These are phyloP conservation scores for Malaclemys terrapin DNA, from an alignment of 2,113 vertebrate genomes.

Conservation along the genomic window DNA sequence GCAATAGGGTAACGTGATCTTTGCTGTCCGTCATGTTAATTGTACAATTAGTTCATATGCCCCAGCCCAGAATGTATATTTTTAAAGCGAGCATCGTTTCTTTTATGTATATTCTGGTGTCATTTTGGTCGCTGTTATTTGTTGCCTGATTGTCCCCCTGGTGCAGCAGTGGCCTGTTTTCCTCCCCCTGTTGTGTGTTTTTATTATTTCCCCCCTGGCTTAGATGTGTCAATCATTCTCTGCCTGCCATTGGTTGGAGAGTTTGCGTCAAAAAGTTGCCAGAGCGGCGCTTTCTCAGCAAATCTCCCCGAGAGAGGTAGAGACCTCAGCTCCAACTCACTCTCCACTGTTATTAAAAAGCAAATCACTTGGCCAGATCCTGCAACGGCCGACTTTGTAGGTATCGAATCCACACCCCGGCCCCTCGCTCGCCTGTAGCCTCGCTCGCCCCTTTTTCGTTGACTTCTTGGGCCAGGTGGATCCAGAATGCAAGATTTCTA, in stretches of 20 bases:
- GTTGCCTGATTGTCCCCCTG: slow-evolving; percentile 78
- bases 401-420: slow-evolving; percentile 67
- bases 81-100: slow-evolving; percentile 72
- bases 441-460: background rate
- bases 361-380: slow-evolving; percentile 75
- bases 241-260: slow-evolving; percentile 96
- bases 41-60: slow-evolving; percentile 73
- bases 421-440: slow-evolving; percentile 23
- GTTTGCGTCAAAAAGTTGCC: slow-evolving; percentile 99
- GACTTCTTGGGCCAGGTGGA: slow-evolving; percentile 64
- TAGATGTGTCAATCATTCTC: slow-evolving; percentile 92
- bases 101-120: slow-evolving; percentile 79
- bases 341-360: slow-evolving; percentile 80
- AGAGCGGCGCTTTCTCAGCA: slow-evolving; percentile 94
- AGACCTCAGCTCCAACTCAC: slow-evolving; percentile 88
- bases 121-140: slow-evolving; percentile 79
- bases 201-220: slow-evolving; percentile 87
- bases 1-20: slow-evolving; percentile 40
- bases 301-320: slow-evolving; percentile 90
- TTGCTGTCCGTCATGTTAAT: slow-evolving; percentile 70
- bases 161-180: slow-evolving; percentile 84
- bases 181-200: slow-evolving; percentile 88
- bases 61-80: slow-evolving; percentile 70
- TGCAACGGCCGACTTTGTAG: slow-evolving; percentile 74
- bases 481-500: slow-evolving; percentile 70